Base-by-base conservation (phyloP, 2,797 vertebrate genomes). In the Parambassis ranga region DNA sequence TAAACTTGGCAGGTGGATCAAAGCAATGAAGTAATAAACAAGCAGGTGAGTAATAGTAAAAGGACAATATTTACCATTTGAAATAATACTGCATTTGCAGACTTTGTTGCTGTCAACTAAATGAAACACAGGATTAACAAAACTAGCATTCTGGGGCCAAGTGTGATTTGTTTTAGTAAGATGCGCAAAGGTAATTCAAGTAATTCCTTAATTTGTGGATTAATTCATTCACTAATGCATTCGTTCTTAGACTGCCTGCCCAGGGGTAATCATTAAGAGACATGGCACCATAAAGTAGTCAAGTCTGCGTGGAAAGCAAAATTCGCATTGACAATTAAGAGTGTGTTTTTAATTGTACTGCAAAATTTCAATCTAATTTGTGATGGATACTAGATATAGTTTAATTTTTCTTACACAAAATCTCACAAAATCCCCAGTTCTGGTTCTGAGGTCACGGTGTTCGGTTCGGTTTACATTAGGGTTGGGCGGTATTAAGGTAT, bases 21-120 rank as follows among this genome's bases (percentile, higher is more conserved):
- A 37, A 69, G 10, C 60, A 57, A 72, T 48, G 19, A 70, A 55
- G 50, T 62, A 78, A 64, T 47, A 13, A 65, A 49, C 35, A 37
- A 26, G 38, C 22, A 39, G 27, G 56, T 37, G 56, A 62, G 71
- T 57, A 59, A 75, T 64, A 50, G 10, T 19, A 24, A 39, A 50
- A 15, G 63, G 19, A 66, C 36, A 26, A 32, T 39, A 60, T 57
- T 50, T 67, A 38, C 58, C n/a, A 20, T 49, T 23, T 18, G 2
- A 19, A 44, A 60, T 15, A 38, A 59, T 20, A 4, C 1, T 10
- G 15, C 14, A 39, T 62, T 53, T 48, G 44, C 28, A 38, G 28
- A 28, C 8, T 13, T 5, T 7, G 48, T 56, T 43, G 38, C 30
- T 60, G 42, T 33, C 48, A 63, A 6, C 28, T 33, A 4, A 56